Evolutionary conservation across 2,113 vertebrate species (phyloP), one percentile per base, ranked within the genome.

Genomic region (Perognathus longimembris): DNA sequence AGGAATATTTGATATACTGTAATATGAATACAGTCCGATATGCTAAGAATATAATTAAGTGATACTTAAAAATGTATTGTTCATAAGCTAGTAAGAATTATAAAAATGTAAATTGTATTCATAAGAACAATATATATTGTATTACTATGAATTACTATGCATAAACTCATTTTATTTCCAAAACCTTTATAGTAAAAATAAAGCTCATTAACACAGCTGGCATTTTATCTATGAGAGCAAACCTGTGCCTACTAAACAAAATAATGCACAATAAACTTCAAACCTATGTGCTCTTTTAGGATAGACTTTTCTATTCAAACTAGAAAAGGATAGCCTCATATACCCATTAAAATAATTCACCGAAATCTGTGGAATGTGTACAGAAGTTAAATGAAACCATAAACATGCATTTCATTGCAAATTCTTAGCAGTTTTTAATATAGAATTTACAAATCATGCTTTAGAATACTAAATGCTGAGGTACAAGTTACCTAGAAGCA

Each of bases 21-120:
- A 40, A 89, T 90, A 78, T 79, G 34, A 94, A 79, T 61, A 73
- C 1, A 74, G 32, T 82, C 74, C 88, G 75, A 50, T 40, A 85
- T 3, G 4, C 2, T 30, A 92, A 88, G 77, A 0, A 50, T 61
- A 64, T 83, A 90, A 85, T 70, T 89, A 92, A 90, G 15, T 18
- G 92, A 66, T 21, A 92, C 45, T 86, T 93, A 64, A 85, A 91
- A 2, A 74, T 32, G 40, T 64, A 69, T 5, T 74, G 15, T 59
- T 89, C n/a, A 73, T 30, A 84, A 6, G 66, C 5, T 17, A 61
- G 1, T 24, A 88, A 93, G 40, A 78, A 81, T 74, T 88, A 18
- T 54, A 54, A 54, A 54, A 82, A 61, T 67, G 32, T 40, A 45
- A 18, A 67, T 54, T 54, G 50, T 54, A 54, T 54, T 54, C n/a